Conservation (phyloP, 1,140 invertebrate genomes). For the Cotesia glomerata region DNA sequence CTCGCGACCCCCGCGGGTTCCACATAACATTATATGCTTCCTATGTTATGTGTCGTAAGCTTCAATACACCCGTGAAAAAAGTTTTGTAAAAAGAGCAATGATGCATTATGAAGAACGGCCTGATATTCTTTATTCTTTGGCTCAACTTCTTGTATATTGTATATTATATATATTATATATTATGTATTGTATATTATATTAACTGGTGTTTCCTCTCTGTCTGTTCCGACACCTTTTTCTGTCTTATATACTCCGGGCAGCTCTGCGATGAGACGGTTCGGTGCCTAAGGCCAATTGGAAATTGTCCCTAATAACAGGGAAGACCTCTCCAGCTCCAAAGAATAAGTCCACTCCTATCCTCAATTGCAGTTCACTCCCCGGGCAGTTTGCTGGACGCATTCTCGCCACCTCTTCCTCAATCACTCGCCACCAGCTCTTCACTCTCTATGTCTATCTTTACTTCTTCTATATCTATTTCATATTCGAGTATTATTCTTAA, state of each 20-base stretch:
- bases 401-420: constrained; percentile 4
- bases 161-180: no score
- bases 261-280: constrained; percentile 27
- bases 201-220: constrained; percentile 7
- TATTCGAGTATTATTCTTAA: no score
- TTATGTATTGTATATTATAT: no score
- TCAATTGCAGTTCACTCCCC: constrained; percentile 37
- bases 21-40: constrained; percentile 44
- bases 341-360: constrained; percentile 53
- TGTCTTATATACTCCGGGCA: constrained; percentile 3
- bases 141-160: background rate
- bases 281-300: constrained; percentile 56
- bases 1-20: constrained; percentile 40
- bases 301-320: constrained; percentile 64
- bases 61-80: background rate
- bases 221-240: constrained; percentile 24
- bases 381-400: constrained; percentile 15
- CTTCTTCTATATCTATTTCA: no score
- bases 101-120: background rate
- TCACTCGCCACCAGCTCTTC: background rate
- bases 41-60: constrained; percentile 3
- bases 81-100: no score
- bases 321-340: constrained; percentile 36
- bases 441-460: no score
- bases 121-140: background rate